Evolutionary conservation across 2,113 vertebrate genomes (phyloP).

Genomic region (Anoura caudifer): DNA sequence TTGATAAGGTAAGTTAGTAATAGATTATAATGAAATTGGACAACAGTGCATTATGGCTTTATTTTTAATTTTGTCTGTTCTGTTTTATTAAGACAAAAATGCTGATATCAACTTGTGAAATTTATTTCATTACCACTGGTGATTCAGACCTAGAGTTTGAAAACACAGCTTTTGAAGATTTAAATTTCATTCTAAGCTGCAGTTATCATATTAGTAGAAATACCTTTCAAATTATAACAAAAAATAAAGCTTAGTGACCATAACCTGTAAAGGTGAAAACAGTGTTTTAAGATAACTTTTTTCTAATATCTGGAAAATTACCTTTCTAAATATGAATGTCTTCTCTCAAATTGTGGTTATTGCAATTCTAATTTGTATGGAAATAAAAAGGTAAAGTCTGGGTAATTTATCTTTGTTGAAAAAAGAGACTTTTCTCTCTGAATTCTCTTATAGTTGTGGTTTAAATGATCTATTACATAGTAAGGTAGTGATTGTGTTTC

Average conservation of each 20-base stretch:
- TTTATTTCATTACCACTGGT: background rate
- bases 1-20: slow-evolving; percentile 89
- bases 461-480: slow-evolving; percentile 17
- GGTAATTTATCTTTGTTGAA: slow-evolving; percentile 19
- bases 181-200: background rate
- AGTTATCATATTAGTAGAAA: background rate
- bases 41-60: background rate
- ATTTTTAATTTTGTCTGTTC: background rate
- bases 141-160: background rate
- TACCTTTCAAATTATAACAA: slow-evolving; percentile 15
- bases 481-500: slow-evolving; percentile 7
- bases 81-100: background rate
- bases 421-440: slow-evolving; percentile 26
- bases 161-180: slow-evolving; percentile 2
- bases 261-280: background rate
- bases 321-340: background rate
- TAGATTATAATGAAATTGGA: background rate
- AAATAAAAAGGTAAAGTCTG: slow-evolving; percentile 29
- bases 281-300: slow-evolving; percentile 29
- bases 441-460: background rate
- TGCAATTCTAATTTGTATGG: slow-evolving; percentile 1
- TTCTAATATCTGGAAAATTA: slow-evolving; percentile 24
- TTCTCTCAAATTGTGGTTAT: background rate
- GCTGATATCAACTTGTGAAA: background rate
- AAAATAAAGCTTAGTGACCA: background rate